Conservation (phyloP, 2,888 invertebrate species). For the Lasius platythorax region DNA sequence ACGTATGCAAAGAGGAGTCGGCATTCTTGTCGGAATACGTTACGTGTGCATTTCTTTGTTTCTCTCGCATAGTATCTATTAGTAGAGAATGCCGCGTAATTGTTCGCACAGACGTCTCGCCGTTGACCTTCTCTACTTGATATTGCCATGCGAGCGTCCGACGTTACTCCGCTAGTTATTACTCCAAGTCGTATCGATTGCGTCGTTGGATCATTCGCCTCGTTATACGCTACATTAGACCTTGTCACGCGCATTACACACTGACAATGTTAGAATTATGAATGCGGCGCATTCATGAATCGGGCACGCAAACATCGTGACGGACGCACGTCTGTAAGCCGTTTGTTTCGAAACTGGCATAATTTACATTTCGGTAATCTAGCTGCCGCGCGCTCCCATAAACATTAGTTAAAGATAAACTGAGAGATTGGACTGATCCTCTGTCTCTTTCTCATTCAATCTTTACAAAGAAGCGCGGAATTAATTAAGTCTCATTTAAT, state of each 20-base stretch:
- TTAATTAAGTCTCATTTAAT: not conserved
- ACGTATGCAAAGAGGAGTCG: constrained; percentile 1
- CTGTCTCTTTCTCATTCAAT: not conserved
- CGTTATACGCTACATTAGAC: constrained; percentile 51
- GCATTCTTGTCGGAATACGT: constrained; percentile 13
- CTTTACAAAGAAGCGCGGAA: not conserved
- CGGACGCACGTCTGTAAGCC: constrained; percentile 34
- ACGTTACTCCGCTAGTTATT: not conserved
- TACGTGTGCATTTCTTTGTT: constrained; percentile 23
- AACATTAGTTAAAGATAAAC: not conserved
- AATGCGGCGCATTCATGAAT: constrained; percentile 55
- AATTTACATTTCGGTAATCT: constrained; percentile 42
- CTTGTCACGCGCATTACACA: constrained; percentile 44
- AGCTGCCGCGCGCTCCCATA: not conserved
- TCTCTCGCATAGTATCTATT: constrained; percentile 60
- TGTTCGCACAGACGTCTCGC: constrained; percentile 60
- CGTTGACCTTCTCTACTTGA: constrained; percentile 64
- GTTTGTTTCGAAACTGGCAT: constrained; percentile 39
- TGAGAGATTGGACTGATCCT: not conserved
- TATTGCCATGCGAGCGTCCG: constrained; percentile 30
- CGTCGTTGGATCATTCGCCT: constrained; percentile 39
- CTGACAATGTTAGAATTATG: constrained; percentile 49
- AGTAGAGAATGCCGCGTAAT: constrained; percentile 47
- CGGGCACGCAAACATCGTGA: constrained; percentile 22
- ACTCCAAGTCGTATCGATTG: constrained; percentile 40